Conservation (phyloP, 1,140 invertebrate genomes). For the Tribolium madens region DNA sequence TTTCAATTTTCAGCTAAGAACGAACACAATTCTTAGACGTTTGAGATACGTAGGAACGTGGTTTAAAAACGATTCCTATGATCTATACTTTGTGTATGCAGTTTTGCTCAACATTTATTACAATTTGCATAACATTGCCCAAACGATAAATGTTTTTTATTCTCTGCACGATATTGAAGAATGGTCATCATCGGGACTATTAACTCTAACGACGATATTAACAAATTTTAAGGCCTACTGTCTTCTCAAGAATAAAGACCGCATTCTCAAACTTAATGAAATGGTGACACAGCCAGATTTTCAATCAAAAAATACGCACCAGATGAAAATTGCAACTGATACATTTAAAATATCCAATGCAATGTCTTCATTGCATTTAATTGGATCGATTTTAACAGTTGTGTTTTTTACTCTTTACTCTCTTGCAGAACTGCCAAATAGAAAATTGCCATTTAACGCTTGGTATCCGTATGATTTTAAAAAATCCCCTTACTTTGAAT, state of each 20-base stretch:
- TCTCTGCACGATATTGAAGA: neutral
- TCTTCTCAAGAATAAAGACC: neutral
- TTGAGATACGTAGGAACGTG: neutral
- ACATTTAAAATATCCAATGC: neutral
- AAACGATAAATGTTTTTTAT: neutral
- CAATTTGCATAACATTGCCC: neutral
- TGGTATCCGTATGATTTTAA: conserved; percentile 42
- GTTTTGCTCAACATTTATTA: neutral
- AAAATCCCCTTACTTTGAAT: neutral
- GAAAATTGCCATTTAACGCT: conserved; percentile 31
- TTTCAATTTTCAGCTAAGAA: conserved; percentile 7
- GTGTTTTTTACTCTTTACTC: conserved; percentile 3
- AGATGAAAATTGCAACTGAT: neutral
- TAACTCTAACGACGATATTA: neutral
- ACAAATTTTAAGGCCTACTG: conserved; percentile 15
- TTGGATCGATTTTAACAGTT: neutral
- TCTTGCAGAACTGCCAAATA: neutral
- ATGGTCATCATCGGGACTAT: neutral
- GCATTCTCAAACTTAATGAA: neutral
- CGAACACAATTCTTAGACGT: neutral
- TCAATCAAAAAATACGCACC: neutral
- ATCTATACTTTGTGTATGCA: neutral
- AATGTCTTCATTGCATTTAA: neutral
- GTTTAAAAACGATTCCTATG: neutral
- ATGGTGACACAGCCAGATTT: neutral